Conservation (phyloP, 2,888 invertebrate genomes). For the Campopleginae sp. region DNA sequence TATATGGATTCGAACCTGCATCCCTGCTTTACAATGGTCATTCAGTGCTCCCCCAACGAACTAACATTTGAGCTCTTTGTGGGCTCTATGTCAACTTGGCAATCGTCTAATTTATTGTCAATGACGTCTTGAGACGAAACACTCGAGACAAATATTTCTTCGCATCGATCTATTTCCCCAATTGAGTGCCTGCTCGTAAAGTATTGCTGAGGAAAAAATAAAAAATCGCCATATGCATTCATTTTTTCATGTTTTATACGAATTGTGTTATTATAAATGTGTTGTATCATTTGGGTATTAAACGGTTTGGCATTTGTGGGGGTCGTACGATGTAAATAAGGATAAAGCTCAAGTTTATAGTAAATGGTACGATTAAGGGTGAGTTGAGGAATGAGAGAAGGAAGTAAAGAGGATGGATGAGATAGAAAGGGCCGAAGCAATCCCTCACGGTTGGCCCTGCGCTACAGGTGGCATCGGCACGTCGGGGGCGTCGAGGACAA, state of each 20-base stretch:
- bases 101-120: conserved; percentile 18
- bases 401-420: conserved; percentile 9
- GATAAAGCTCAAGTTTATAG: background rate
- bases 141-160: conserved; percentile 10
- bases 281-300: background rate
- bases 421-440: conserved; percentile 27
- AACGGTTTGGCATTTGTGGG: background rate
- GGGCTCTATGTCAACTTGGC: conserved; percentile 14
- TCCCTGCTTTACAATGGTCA: conserved; percentile 15
- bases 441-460: conserved; percentile 66
- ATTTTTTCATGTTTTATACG: too few species aligned
- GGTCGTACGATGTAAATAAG: background rate
- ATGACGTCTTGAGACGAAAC: conserved; percentile 9
- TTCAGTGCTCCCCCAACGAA: conserved; percentile 19
- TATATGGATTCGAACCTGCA: conserved; percentile 14
- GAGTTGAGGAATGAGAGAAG: conserved; percentile 26
- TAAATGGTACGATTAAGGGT: background rate
- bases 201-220: too few species aligned
- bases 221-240: too few species aligned
- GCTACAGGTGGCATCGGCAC: conserved; percentile 78
- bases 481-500: conserved; percentile 56
- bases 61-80: conserved; percentile 16
- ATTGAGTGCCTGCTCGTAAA: too few species aligned
- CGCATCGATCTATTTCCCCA: background rate
- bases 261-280: too few species aligned